Base-by-base conservation (phyloP, 2,113 vertebrate species). In the Dicrurus megarhynchus region DNA sequence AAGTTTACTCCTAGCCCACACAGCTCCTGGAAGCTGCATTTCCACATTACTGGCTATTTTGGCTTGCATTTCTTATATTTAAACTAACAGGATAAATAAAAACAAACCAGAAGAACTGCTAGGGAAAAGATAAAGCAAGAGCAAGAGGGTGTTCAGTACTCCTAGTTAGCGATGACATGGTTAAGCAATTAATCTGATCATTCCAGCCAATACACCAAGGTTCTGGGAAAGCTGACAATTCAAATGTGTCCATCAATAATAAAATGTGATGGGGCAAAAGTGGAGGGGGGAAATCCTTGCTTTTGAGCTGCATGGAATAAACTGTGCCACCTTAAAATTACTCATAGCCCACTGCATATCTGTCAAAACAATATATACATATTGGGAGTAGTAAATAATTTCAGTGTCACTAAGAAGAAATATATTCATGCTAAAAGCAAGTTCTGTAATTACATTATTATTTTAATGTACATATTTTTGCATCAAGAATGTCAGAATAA, bases 171-270 rank as follows among this genome's bases (percentile, higher is more conserved):
- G 21, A 21, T 3, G 8, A 65, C 18, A 28, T 33, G 44, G 52
- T 71, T 84, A 87, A 60, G 49, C 64, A 95, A 64, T 67, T 81
- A 71, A 84, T 93, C 42, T 84, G 69, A 91, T 78, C 44, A 69
- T 82, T 95, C 53, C 77, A 87, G 73, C 44, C 74, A 5, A 1
- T 60, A 75, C 46, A 82, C 28, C 27, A 52, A 77, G 47, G 50
- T 77, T 93, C 42, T 80, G 64, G 71, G 35, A 93, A 95, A 86
- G 47, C 82, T 96, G 91, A 83, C 87, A 86, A 52, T 90, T 95
- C 75, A 90, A 26, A 73, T 95, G 50, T 42, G 67, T 9, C 91
- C 91, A 84, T 71, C 76, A 91, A 82, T 87, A 84, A 95, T 30
- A 75, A 87, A 94, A 95, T 65, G 68, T 83, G 90, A 94, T 86